Percentiles rank a stretch among this genome's conserved stretches.
phyloP scores from a whole-genome alignment of 1,140 invertebrate genomes.

The Drosophila bocki region DNA sequence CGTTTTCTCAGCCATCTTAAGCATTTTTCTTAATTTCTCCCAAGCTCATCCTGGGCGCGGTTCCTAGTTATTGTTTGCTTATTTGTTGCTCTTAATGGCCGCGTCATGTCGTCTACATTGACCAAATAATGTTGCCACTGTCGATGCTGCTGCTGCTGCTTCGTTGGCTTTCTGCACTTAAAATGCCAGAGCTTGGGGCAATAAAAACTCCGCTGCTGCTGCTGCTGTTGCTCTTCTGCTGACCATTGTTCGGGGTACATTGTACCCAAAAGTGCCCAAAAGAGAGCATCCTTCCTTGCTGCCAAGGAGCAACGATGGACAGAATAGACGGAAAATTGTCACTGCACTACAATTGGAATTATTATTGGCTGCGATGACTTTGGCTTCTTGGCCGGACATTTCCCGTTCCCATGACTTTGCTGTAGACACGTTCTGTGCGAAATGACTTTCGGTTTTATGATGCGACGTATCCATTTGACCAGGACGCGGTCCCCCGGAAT shows the following conservation, averaged over 20 bases:
- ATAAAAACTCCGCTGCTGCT: constrained; percentile 64
- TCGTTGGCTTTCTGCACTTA: constrained; percentile 66
- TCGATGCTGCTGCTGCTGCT: constrained; percentile 15
- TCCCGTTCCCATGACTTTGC: constrained; percentile 12
- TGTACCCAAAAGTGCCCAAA: constrained; percentile 69
- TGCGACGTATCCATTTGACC: constrained; percentile 80
- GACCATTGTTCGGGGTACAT: constrained; percentile 81
- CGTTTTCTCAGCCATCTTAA: constrained; percentile 30
- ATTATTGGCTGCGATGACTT: constrained; percentile 84
- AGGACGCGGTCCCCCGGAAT: constrained; percentile 45
- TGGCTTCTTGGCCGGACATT: constrained; percentile 74
- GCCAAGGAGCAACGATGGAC: constrained; percentile 3
- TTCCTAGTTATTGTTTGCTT: constrained; percentile 76
- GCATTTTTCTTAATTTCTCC: constrained; percentile 65
- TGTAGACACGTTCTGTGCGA: constrained; percentile 76
- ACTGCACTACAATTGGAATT: constrained; percentile 83
- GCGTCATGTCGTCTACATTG: constrained; percentile 84
- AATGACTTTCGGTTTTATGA: constrained; percentile 84
- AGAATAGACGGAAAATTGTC: constrained; percentile 67
- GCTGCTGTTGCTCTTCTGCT: constrained; percentile 35
- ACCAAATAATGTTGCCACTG: constrained; percentile 77
- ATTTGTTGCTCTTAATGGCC: constrained; percentile 83
- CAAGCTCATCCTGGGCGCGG: constrained; percentile 34
- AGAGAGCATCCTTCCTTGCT: constrained; percentile 46
- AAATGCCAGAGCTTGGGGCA: constrained; percentile 73